These are phyloP conservation scores for Fragum sueziense DNA, from an alignment of 2,888 invertebrate species.

Conservation along the genomic window DNA sequence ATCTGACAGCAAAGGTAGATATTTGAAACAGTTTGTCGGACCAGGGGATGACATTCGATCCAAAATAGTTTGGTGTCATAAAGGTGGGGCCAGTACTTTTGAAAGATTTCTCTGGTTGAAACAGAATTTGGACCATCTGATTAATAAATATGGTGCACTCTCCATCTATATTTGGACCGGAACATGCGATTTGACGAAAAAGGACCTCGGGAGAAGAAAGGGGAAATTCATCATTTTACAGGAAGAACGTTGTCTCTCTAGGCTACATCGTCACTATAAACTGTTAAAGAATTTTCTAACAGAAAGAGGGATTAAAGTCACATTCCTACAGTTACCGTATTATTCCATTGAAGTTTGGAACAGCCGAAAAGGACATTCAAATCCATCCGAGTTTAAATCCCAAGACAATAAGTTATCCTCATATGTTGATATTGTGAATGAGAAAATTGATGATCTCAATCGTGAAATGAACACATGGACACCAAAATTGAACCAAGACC, in stretches of 20 bases:
- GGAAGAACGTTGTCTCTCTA: neutral
- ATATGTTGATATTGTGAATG: neutral
- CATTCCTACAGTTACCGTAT: neutral
- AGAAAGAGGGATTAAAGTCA: neutral
- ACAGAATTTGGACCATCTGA: no score
- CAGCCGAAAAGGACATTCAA: neutral
- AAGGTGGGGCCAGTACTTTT: no score
- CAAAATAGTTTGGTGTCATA: no score
- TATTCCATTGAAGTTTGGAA: constrained; percentile 3
- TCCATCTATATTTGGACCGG: neutral
- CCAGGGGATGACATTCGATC: no score
- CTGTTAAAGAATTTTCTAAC: neutral
- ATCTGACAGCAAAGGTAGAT: no score
- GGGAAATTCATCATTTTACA: neutral
- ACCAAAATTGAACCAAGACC: constrained; percentile 20
- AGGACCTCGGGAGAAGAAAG: neutral
- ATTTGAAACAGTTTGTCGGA: no score
- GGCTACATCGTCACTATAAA: neutral
- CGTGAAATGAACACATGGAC: neutral
- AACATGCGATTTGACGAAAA: neutral
- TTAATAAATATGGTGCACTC: neutral
- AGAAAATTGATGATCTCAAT: neutral
- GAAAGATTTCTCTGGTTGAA: no score
- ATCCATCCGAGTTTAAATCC: neutral
- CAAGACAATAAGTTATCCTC: neutral